Base-by-base conservation (phyloP, 2,888 invertebrate species). In the Sylvicola fuscatus region DNA sequence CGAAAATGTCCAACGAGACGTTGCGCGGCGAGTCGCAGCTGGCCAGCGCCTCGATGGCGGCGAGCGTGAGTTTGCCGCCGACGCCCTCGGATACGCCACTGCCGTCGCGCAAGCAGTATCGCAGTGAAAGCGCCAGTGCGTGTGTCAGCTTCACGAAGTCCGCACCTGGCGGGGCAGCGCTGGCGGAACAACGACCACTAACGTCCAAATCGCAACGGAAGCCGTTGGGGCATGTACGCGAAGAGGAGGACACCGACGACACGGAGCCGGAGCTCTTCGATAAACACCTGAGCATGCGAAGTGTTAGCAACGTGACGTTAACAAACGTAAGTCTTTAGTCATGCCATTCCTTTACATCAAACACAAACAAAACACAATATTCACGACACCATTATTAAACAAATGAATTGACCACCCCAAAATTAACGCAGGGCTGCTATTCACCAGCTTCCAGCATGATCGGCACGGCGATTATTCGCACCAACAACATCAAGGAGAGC, bases 401-500 rank as follows among this genome's bases (percentile, higher is more conserved):
- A 21, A 21, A 6, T 21, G 21, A 8, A 21, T 21, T 21, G 21
- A 21, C 21, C 8, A 21, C 8, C 21, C 21, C 21, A 21, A 21
- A 21, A 21, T 21, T 21, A 21, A 21, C 21, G 21, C 21, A 21
- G 21, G 21, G 21, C 21, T 72, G 71, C 58, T 77, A 76, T 49
- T 77, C 77, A 0, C 74, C 77, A 1, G 75, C 74, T 13, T 56
- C 70, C 3, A 76, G 74, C 44, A 65, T 73, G 27, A 13, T 13
- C n/a, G 14, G 29, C 14, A 65, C 70, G 12, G 75, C 77, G 6
- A 68, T 66, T 31, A 72, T 76, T 42, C 62, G 74, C 12, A 73
- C 75, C 41, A 66, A 65, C 38, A 69, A 66, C 44, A 68, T 70
- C 1, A 81, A 81, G 47, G 81, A 81, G 44, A 73, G 70, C 4